Base-by-base conservation (phyloP, 2,113 vertebrate genomes). In the Hiodon tergisus region DNA sequence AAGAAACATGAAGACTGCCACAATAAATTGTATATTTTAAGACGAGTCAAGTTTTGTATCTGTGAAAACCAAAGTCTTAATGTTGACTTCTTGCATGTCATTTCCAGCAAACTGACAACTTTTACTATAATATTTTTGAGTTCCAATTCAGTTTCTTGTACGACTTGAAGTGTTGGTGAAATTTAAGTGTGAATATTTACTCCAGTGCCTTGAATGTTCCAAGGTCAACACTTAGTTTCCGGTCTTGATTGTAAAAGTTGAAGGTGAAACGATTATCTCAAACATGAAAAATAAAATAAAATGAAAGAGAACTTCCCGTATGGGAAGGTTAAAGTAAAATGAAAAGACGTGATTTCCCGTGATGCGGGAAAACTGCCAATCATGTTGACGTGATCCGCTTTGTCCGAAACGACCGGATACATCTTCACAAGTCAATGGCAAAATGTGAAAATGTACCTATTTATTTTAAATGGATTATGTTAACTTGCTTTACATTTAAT, bases 61-160 rank as follows among this genome's bases (percentile, higher is more conserved):
- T 46, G 72, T 73, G 62, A 65, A 47, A 83, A 82, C 82, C 82
- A 80, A 82, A 83, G 78, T 77, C 78, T 72, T 67, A 66, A 10
- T 66, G 63, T 66, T 66, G 31, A 66, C 48, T 69, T 76, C 50
- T 72, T 74, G 73, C 76, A 62, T 77, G 74, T 62, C 51, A 70
- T 67, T 9, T 77, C 53, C n/a, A n/a, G 68, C 74, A 72, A n/a
- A 67, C 67, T 62, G 67, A 31, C 31, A 31, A 31, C 31, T 2
- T 31, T 31, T 31, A 31, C 2, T 31, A 31, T 2, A 31, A 31
- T 31, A 31, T 31, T 31, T 31, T 31, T 31, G 2, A 31, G 31
- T 31, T 31, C 31, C 31, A 31, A 31, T 31, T 31, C 31, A 31
- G 31, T 31, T 31, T 31, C 31, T 31, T 31, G 31, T 31, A 31